Conservation (phyloP, 2,888 invertebrate species). For the Periphyllus acericola region DNA sequence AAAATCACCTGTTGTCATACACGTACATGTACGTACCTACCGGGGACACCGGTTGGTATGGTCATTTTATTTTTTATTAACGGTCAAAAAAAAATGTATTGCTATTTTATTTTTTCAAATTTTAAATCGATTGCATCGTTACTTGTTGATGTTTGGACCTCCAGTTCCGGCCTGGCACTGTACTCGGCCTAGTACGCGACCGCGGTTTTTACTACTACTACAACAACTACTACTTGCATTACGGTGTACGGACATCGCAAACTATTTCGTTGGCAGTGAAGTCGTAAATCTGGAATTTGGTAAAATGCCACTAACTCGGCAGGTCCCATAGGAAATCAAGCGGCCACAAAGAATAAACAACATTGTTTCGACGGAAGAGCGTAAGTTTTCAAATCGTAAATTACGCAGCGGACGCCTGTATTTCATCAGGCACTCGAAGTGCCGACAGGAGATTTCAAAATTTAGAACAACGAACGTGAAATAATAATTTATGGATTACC, state of each 20-base stretch:
- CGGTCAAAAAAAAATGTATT: too few relatives aligned
- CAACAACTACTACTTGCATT: not conserved
- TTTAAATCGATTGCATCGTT: not conserved
- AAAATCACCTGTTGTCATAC: slow-evolving; percentile 15
- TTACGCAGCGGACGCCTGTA: slow-evolving; percentile 47
- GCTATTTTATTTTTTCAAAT: not conserved
- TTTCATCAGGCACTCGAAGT: slow-evolving; percentile 49
- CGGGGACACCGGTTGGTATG: too few relatives aligned
- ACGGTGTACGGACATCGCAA: not conserved
- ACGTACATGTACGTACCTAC: not conserved
- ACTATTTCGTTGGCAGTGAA: slow-evolving; percentile 19
- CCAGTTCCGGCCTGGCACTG: not conserved
- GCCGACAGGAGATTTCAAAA: slow-evolving; percentile 51
- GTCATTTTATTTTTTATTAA: too few relatives aligned
- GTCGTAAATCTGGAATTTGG: slow-evolving; percentile 60
- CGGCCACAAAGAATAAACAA: slow-evolving; percentile 57
- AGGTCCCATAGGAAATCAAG: slow-evolving; percentile 60
- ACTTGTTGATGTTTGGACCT: slow-evolving; percentile 28
- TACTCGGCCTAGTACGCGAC: not conserved
- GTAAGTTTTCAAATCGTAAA: slow-evolving; percentile 56
- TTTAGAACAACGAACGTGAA: slow-evolving; percentile 12
- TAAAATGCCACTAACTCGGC: slow-evolving; percentile 59
- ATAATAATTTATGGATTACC: not conserved
- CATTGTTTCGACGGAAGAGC: slow-evolving; percentile 50
- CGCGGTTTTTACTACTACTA: too few relatives aligned